Evolutionary conservation across 2,113 vertebrate genomes (phyloP).

Genomic region (Coracopsis vasa): DNA sequence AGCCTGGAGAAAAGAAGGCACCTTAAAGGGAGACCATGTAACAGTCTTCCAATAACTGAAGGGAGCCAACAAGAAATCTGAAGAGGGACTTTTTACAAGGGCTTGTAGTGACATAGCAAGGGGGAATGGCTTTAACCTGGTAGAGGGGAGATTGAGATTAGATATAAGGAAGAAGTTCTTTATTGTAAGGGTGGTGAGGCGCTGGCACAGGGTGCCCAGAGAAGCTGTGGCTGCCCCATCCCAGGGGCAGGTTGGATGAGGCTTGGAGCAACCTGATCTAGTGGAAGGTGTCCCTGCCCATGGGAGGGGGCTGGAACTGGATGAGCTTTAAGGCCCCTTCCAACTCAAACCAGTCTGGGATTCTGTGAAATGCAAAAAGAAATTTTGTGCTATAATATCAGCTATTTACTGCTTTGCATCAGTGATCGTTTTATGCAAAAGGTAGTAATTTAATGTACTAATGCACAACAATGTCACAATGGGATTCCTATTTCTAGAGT

Average conservation of each 20-base stretch:
- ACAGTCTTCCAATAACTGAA: background rate
- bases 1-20: background rate
- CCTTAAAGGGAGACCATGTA: background rate
- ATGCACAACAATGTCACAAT: constrained; percentile 20
- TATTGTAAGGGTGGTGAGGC: background rate
- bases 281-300: background rate
- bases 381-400: constrained; percentile 41
- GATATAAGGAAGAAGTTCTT: background rate
- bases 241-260: background rate
- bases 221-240: background rate
- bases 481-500: constrained; percentile 58
- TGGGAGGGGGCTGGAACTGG: background rate
- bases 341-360: background rate
- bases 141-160: background rate
- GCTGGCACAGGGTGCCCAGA: background rate
- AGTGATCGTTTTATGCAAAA: constrained; percentile 44
- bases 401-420: constrained; percentile 52
- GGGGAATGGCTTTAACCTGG: background rate
- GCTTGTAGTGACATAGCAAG: background rate
- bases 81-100: background rate
- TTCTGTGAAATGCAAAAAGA: background rate
- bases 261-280: background rate
- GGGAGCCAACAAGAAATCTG: background rate
- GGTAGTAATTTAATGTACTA: constrained; percentile 45
- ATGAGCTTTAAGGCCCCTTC: background rate